phyloP scores from a whole-genome alignment of 2,888 invertebrate species.

The Lottia scabra region DNA sequence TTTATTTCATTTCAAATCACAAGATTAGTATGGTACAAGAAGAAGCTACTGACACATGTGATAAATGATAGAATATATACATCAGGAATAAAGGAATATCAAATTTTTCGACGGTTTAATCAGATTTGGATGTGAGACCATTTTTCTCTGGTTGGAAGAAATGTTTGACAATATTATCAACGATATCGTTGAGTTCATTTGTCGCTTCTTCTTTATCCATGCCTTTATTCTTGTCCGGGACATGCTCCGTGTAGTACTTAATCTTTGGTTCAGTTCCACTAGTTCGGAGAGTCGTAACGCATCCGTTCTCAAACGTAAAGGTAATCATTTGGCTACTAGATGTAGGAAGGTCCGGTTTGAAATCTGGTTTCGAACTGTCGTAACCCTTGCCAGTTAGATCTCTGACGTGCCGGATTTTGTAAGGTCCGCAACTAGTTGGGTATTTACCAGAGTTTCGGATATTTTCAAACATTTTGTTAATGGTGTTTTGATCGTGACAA shows the following conservation, averaged over 20 bases:
- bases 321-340: constrained; percentile 87
- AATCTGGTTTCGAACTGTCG: constrained; percentile 80
- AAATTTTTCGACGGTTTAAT: constrained; percentile 36
- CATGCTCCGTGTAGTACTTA: constrained; percentile 90
- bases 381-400: constrained; percentile 88
- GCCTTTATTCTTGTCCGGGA: constrained; percentile 56
- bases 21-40: too few relatives aligned
- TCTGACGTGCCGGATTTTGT: constrained; percentile 77
- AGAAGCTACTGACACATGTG: too few relatives aligned
- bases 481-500: constrained; percentile 80
- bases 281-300: constrained; percentile 89
- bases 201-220: constrained; percentile 76
- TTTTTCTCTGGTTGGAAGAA: constrained; percentile 84
- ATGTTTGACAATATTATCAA: constrained; percentile 82
- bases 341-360: constrained; percentile 73
- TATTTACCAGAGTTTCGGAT: constrained; percentile 78
- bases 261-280: constrained; percentile 99
- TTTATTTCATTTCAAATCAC: too few relatives aligned
- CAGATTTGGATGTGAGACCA: constrained; percentile 72
- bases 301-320: constrained; percentile 88
- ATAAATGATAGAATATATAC: too few relatives aligned
- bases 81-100: too few relatives aligned
- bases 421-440: constrained; percentile 70
- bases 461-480: constrained; percentile 82
- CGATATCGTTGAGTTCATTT: constrained; percentile 79